Conservation (phyloP, 2,113 vertebrate genomes). For the Probosciger aterrimus region DNA sequence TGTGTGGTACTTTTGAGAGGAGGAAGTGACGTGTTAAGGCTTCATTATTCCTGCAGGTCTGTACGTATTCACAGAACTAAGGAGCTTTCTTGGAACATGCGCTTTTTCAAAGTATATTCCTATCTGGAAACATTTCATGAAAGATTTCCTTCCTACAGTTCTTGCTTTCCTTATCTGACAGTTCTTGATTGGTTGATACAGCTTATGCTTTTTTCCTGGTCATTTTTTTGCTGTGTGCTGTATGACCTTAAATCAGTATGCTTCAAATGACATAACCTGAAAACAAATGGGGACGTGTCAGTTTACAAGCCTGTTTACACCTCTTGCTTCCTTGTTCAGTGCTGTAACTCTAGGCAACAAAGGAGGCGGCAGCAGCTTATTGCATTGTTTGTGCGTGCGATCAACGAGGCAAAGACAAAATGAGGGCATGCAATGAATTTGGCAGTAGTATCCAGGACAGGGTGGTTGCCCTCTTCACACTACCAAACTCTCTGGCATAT, state of each 20-base stretch:
- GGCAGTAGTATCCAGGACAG: neutral
- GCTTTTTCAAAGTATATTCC: neutral
- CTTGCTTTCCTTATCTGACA: neutral
- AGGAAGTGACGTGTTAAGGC: neutral
- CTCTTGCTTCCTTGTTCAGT: neutral
- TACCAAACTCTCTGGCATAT: neutral
- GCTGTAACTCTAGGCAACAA: fast-evolving
- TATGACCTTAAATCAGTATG: neutral
- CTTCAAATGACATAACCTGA: neutral
- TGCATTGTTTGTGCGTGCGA: neutral
- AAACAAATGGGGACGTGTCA: neutral
- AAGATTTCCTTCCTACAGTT: neutral
- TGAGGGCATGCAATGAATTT: neutral
- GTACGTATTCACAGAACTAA: fast-evolving
- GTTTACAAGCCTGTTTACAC: neutral
- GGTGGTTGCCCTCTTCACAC: neutral
- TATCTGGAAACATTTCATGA: neutral
- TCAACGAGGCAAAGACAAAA: neutral
- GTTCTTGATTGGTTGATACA: neutral
- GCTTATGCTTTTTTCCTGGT: neutral
- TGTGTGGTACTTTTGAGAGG: neutral
- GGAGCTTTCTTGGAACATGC: neutral
- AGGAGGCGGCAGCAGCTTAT: neutral
- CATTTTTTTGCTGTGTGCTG: neutral
- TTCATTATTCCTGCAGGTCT: neutral